Base-by-base conservation (phyloP, 2,888 invertebrate species). In the Dryobota labecula region DNA sequence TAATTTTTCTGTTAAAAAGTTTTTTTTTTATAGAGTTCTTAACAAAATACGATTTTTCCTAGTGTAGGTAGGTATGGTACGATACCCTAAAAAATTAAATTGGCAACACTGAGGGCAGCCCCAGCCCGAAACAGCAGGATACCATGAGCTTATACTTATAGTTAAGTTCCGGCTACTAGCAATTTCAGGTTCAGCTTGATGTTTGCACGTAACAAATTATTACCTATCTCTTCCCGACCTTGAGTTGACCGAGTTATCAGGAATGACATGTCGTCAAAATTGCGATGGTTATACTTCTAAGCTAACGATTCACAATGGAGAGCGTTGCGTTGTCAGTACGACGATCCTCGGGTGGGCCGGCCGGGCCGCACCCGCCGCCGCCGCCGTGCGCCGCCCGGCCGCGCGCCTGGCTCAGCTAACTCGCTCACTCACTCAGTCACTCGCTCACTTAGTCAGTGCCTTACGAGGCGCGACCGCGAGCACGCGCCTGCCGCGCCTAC, bases 361-460 rank as follows among this genome's bases (percentile, higher is more conserved):
- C 53, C 38, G 38, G 64, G 64, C 30, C 43, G 74, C 68, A 69
- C 66, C 33, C 45, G 63, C 56, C 61, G 41, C 56, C 67, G 62
- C 72, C 53, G 54, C 73, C 68, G 49, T 49, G 51, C 61, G 58
- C 63, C 63, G 24, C 15, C 67, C 57, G 56, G 53, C 76, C 38
- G 71, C 53, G 62, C 69, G 73, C 67, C 64, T 30, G 47, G 64
- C 61, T 62, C 57, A n/a, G n/a, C n/a, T n/a, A n/a, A 5, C 20
- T 24, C 72, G 11, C 49, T 49, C 49, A 24, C 45, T 18, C 49
- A 2, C 18, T n/a, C 70, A 9, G 15, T 0, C 41, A n/a, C 33
- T 15, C 62, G 2, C 63, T 47, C 47, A 18, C 18, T 43, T 70
- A 94, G 94, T 94, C 74, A 94, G 94, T 94, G 94, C 94, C 94